These are phyloP conservation scores for Alitta virens DNA, from an alignment of 2,888 invertebrate species.

Conservation along the genomic window DNA sequence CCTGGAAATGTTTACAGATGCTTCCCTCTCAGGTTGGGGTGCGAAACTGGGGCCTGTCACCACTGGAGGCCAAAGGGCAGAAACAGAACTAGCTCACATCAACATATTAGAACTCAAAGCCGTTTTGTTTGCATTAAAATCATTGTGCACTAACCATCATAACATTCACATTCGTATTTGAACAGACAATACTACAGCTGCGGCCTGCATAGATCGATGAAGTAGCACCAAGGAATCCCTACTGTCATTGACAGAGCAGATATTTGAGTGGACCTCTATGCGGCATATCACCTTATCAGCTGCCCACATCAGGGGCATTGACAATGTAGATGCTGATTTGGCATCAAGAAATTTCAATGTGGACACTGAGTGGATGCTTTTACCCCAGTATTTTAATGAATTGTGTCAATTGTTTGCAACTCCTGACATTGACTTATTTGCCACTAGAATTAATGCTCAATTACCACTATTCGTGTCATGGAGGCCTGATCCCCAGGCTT, in stretches of 20 bases:
- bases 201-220: neutral
- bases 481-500: no score
- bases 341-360: slow-evolving; percentile 10
- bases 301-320: slow-evolving; percentile 3
- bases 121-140: neutral
- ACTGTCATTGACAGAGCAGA: no score
- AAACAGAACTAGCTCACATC: neutral
- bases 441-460: slow-evolving; percentile 21
- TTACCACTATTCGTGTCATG: no score
- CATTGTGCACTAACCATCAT: neutral
- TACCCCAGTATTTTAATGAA: neutral
- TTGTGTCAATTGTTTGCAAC: neutral
- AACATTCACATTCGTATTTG: neutral
- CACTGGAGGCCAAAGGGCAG: no score
- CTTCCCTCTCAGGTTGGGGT: neutral
- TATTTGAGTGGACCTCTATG: no score
- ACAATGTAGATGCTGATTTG: slow-evolving; percentile 4
- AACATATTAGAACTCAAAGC: neutral
- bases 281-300: neutral
- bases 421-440: slow-evolving; percentile 26
- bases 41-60: neutral
- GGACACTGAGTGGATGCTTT: slow-evolving; percentile 8
- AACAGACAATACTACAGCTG: neutral
- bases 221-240: neutral
- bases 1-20: neutral